Evolutionary conservation across 2,113 vertebrate species (phyloP).

Genomic region (Stomatorhinus ivindoensis): DNA sequence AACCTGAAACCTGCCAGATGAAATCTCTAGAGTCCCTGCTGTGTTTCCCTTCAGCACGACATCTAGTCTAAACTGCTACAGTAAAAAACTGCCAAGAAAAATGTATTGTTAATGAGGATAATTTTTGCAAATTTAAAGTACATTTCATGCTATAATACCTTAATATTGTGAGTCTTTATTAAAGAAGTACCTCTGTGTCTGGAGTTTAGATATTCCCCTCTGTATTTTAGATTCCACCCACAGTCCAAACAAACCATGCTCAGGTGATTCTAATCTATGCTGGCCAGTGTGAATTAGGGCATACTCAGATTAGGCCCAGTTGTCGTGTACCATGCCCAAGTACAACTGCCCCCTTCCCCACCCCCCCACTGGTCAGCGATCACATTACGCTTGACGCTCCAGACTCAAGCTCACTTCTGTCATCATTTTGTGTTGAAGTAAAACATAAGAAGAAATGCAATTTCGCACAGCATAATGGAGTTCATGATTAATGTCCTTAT

Average conservation of each 20-base stretch:
- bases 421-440: neutral
- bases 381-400: neutral
- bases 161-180: neutral
- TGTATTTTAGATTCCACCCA: neutral
- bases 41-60: neutral
- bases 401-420: neutral
- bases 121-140: neutral
- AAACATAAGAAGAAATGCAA: neutral
- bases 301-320: neutral
- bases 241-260: neutral
- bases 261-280: neutral
- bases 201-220: neutral
- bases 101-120: neutral
- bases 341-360: neutral
- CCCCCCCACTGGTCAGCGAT: neutral
- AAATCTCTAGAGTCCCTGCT: neutral
- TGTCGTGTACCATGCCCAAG: neutral
- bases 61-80: neutral
- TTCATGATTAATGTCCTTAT: neutral
- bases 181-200: neutral
- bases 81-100: neutral
- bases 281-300: neutral
- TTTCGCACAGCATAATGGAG: neutral
- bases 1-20: neutral
- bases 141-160: neutral